Conservation (phyloP, 2,797 vertebrate species). For the Discoglossus pictus region DNA sequence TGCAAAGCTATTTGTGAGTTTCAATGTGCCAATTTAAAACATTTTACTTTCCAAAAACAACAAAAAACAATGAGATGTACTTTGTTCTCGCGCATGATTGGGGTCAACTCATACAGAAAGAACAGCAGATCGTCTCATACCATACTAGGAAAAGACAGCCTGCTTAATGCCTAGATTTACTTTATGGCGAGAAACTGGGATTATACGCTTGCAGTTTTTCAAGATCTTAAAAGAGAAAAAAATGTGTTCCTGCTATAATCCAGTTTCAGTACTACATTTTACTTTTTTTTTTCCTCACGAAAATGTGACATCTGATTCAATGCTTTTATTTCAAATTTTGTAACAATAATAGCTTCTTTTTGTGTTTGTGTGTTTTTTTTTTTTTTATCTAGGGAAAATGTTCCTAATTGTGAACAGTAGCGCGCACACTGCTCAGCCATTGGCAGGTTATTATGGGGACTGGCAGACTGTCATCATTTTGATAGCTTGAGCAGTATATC, state of each 20-base stretch:
- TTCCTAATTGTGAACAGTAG: constrained; percentile 72
- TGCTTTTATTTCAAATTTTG: constrained; percentile 61
- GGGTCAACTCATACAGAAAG: too few relatives aligned
- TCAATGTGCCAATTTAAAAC: too few relatives aligned
- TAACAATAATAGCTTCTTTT: constrained; percentile 61
- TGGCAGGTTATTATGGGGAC: constrained; percentile 87
- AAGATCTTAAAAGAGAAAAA: neutral
- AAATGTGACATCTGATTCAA: constrained; percentile 60
- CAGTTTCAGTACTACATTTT: neutral
- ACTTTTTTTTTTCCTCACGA: constrained; percentile 56
- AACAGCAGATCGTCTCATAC: too few relatives aligned
- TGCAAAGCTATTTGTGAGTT: too few relatives aligned
- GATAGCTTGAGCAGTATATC: constrained; percentile 88
- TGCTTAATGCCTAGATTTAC: too few relatives aligned
- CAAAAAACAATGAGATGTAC: too few relatives aligned
- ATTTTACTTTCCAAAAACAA: too few relatives aligned
- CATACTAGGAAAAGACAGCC: too few relatives aligned
- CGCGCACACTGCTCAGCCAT: constrained; percentile 68
- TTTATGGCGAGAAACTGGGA: too few relatives aligned
- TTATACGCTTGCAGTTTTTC: constrained; percentile 8
- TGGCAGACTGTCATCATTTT: constrained; percentile 94
- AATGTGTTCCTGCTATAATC: neutral
- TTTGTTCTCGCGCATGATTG: too few relatives aligned
- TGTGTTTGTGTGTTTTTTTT: constrained; percentile 47
- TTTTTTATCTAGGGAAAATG: constrained; percentile 66